A percentile compares a stretch with the other conserved stretches of the same genome.
Conservation (phyloP, 2,888 invertebrate species). For the Temnothorax rugatulus region DNA sequence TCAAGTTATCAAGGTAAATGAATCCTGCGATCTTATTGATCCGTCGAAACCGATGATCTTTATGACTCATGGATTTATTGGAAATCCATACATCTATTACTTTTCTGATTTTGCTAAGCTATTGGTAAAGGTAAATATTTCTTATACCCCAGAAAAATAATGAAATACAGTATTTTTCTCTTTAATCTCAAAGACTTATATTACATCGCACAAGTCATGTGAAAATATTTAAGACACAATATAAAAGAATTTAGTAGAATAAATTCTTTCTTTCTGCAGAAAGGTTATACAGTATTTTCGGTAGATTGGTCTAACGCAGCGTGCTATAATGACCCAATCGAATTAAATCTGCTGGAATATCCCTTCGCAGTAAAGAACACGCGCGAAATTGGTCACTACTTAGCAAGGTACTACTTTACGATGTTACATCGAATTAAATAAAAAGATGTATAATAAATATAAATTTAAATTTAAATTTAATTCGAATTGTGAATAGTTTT, state of each 20-base stretch:
- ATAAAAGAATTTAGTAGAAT: neutral
- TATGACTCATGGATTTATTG: neutral
- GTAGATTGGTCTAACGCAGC: conserved; percentile 57
- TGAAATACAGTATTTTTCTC: neutral
- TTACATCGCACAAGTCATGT: neutral
- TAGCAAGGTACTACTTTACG: conserved; percentile 46
- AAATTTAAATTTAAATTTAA: neutral
- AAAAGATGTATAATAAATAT: too few species aligned
- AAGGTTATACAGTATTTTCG: conserved; percentile 15
- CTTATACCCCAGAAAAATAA: neutral
- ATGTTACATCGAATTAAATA: neutral
- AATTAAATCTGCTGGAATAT: conserved; percentile 9
- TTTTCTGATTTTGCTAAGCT: neutral
- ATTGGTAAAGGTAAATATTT: neutral
- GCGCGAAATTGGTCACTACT: conserved; percentile 21
- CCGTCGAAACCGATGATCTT: neutral
- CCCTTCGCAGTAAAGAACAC: conserved; percentile 46
- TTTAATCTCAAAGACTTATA: neutral
- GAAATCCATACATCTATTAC: neutral
- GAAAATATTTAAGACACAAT: neutral
- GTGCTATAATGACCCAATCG: conserved; percentile 21
- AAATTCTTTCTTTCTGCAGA: neutral
- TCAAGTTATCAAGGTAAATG: neutral
- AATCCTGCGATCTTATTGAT: neutral
- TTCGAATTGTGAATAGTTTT: neutral